phyloP scores from a whole-genome alignment of 2,113 vertebrate species.

The Herpailurus yagouaroundi region DNA sequence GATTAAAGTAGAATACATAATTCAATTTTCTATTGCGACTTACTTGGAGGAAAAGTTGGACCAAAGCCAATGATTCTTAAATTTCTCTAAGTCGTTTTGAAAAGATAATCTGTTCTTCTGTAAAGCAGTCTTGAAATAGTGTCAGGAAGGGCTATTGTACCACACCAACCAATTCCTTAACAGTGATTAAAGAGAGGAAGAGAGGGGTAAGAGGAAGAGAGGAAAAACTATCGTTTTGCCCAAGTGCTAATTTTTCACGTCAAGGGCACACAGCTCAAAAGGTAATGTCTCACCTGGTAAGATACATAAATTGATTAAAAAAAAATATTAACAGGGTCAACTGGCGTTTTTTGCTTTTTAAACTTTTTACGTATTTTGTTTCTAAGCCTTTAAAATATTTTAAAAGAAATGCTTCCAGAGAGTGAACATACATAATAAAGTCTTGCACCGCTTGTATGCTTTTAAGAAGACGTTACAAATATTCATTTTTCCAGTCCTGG shows the following conservation, averaged over 20 bases:
- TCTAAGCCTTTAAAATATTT: constrained; percentile 22
- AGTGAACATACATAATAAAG: neutral
- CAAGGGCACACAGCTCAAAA: constrained; percentile 66
- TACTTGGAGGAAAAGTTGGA: constrained; percentile 72
- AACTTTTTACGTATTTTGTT: constrained; percentile 31
- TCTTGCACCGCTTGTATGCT: neutral
- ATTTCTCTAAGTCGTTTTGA: constrained; percentile 73
- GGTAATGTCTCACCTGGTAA: constrained; percentile 40
- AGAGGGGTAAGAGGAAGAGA: neutral
- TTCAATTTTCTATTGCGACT: constrained; percentile 68
- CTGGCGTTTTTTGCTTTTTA: neutral
- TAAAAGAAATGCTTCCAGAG: neutral
- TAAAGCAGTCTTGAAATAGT: constrained; percentile 76
- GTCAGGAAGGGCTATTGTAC: constrained; percentile 57
- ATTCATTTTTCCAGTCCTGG: constrained; percentile 67
- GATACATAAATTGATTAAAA: neutral
- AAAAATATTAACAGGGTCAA: neutral
- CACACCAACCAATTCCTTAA: constrained; percentile 58
- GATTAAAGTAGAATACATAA: constrained; percentile 74
- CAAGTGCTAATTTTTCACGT: constrained; percentile 67
- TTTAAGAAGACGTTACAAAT: constrained; percentile 53
- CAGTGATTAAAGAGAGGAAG: constrained; percentile 52
- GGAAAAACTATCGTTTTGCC: constrained; percentile 10
- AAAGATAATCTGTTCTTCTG: constrained; percentile 77
- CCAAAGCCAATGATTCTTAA: constrained; percentile 77